These are phyloP conservation scores for Gymnarchus niloticus DNA, from an alignment of 2,113 vertebrate species.

Conservation along the genomic window DNA sequence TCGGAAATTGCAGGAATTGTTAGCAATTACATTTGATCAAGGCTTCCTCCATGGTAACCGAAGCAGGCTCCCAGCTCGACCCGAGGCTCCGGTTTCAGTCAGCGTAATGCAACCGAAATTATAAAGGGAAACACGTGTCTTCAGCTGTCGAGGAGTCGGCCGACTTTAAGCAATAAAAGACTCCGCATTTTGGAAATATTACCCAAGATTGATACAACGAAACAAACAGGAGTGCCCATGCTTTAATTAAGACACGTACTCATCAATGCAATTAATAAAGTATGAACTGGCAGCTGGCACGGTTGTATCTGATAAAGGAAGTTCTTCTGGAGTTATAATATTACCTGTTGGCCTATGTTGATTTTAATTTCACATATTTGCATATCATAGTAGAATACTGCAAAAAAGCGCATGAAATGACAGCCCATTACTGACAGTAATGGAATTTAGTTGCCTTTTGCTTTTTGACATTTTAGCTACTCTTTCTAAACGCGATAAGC, in stretches of 20 bases:
- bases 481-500: not conserved
- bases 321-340: too few species aligned
- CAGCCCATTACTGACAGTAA: too few species aligned
- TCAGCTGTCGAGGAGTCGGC: constrained; percentile 39
- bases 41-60: constrained; percentile 56
- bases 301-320: too few species aligned
- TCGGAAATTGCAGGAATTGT: constrained; percentile 43
- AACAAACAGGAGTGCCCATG: constrained; percentile 14
- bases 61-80: constrained; percentile 52
- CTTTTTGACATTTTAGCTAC: not conserved
- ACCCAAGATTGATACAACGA: constrained; percentile 30
- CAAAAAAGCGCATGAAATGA: too few species aligned
- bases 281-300: too few species aligned
- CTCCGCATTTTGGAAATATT: constrained; percentile 32
- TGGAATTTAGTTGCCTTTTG: not conserved
- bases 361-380: too few species aligned
- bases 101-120: constrained; percentile 38
- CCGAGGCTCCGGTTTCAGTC: constrained; percentile 50
- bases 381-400: too few species aligned
- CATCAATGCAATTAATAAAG: not conserved
- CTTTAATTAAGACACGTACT: too few species aligned
- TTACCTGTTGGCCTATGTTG: too few species aligned
- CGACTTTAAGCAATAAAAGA: constrained; percentile 38
- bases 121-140: constrained; percentile 63
- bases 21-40: constrained; percentile 53